Evolutionary conservation across 1,140 invertebrate species (phyloP).

Genomic region (Bicyclus anynana): DNA sequence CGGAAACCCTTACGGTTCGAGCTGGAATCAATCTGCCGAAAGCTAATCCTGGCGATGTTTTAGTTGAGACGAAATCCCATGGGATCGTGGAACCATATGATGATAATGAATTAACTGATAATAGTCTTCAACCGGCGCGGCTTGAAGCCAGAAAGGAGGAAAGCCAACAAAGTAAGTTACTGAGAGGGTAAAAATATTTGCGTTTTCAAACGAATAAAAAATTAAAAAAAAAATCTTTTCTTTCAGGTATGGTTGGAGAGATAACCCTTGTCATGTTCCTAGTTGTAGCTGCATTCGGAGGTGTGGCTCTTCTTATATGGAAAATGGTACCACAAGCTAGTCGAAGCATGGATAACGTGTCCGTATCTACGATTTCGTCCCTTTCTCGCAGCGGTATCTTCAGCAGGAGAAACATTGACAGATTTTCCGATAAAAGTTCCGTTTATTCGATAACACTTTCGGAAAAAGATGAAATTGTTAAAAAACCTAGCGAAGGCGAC

Average conservation of each 20-base stretch:
- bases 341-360: conserved; percentile 49
- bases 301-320: conserved; percentile 69
- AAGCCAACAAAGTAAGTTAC: conserved; percentile 44
- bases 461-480: conserved; percentile 58
- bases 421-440: conserved; percentile 67
- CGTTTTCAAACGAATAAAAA: neutral
- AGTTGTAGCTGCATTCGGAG: conserved; percentile 68
- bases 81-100: conserved; percentile 72
- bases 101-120: conserved; percentile 57
- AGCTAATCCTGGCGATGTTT: conserved; percentile 66
- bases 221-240: neutral
- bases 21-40: conserved; percentile 84
- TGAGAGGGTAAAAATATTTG: no score
- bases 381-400: conserved; percentile 59
- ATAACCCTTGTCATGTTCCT: conserved; percentile 68
- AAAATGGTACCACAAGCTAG: conserved; percentile 65
- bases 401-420: conserved; percentile 54
- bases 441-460: conserved; percentile 73
- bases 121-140: conserved; percentile 67
- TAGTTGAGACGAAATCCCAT: conserved; percentile 53
- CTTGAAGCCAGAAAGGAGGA: conserved; percentile 64
- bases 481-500: conserved; percentile 56
- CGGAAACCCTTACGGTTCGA: conserved; percentile 86
- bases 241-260: conserved; percentile 63
- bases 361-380: conserved; percentile 52